phyloP scores from a whole-genome alignment of 2,888 invertebrate species.

The Sialis lutaria region DNA sequence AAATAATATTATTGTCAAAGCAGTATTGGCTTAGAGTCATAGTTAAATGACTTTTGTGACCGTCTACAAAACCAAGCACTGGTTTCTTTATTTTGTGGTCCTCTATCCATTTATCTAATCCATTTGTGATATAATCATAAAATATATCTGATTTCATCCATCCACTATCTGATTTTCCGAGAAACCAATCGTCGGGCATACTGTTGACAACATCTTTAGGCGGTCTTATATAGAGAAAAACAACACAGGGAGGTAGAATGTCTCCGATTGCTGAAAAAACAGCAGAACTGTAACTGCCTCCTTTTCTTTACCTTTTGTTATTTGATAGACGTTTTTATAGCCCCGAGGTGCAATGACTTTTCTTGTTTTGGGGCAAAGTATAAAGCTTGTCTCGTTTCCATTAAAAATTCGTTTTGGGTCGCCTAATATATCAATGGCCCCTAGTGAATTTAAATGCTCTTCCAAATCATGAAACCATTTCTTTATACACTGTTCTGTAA shows the following conservation, averaged over 20 bases:
- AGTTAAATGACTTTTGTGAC: constrained; percentile 9
- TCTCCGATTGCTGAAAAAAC: constrained; percentile 13
- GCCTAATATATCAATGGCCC: constrained; percentile 12
- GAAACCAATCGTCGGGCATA: constrained; percentile 11
- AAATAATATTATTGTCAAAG: background rate
- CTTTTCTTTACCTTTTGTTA: constrained; percentile 14
- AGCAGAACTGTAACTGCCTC: constrained; percentile 14
- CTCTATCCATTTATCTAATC: constrained; percentile 8
- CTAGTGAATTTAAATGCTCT: constrained; percentile 10
- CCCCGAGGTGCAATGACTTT: constrained; percentile 15
- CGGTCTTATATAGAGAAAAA: constrained; percentile 11
- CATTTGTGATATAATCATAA: constrained; percentile 9
- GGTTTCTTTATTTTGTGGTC: constrained; percentile 8
- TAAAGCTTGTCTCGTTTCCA: constrained; percentile 15
- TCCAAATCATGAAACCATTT: constrained; percentile 14
- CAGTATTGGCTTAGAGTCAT: constrained; percentile 9
- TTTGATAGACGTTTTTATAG: constrained; percentile 12
- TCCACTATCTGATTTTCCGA: constrained; percentile 8
- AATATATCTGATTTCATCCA: constrained; percentile 10
- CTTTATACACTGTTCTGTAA: constrained; percentile 14
- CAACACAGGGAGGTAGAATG: constrained; percentile 13
- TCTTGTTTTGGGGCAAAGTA: constrained; percentile 14
- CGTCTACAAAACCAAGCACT: constrained; percentile 10
- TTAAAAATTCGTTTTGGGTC: constrained; percentile 14
- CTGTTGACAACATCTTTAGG: constrained; percentile 14